Base-by-base conservation (phyloP, 2,888 invertebrate species). In the Acleris sparsana region DNA sequence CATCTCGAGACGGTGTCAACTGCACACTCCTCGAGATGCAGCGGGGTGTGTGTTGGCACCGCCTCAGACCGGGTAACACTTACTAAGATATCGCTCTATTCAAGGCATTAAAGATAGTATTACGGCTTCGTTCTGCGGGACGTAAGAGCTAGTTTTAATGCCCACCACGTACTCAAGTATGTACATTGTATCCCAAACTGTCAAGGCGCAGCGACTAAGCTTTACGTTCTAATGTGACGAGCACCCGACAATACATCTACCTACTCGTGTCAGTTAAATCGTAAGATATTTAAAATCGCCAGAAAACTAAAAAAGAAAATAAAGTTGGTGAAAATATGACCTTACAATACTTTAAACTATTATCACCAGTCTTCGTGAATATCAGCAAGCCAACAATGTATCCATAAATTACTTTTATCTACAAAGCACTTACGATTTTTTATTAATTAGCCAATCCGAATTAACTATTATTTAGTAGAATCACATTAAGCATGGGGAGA, bases 51-150 rank as follows among this genome's bases (percentile, higher is more conserved):
- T 7, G 5, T 16, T 16, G 16, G 7, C 17, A n/a, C 17, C 17
- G 7, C 4, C 46, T 46, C 46, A 17, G n/a, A 5, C 17, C 75
- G 74, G 77, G 73, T 78, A 82, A 86, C 86, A 85, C 85, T 87
- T 87, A 88, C 75, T 78, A 76, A 77, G 69, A 78, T 80, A 83
- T 83, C 76, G 78, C 79, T 80, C 82, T 80, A 82, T 83, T 70
- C 82, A 82, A 84, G 86, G 85, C 87, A 84, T 85, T 82, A 80
- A 83, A 80, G 69, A 80, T 79, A 75, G 66, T 61, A 56, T 66
- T 60, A 58, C 53, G 63, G 67, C 62, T 52, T 76, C 75, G 76
- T 76, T 77, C 72, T 69, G 72, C 76, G 78, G 61, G 79, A 80
- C 80, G 80, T 77, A 78, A 76, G 72, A 76, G 75, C 80, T 82